Percentiles rank a stretch among this genome's conserved stretches.
Evolutionary conservation across 2,888 invertebrate genomes (phyloP).

Genomic region (Luperina nickerlii): DNA sequence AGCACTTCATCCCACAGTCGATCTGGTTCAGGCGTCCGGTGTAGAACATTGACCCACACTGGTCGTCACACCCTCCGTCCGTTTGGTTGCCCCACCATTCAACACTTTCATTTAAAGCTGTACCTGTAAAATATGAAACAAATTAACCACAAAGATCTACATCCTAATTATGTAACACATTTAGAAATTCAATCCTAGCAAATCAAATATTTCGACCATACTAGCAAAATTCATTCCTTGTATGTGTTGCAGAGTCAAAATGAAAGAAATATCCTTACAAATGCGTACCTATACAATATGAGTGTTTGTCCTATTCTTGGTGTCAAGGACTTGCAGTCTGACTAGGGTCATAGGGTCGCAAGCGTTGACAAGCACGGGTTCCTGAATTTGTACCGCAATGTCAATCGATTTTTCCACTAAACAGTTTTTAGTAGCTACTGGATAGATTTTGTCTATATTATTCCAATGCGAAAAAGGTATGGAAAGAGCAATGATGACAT

Average conservation of each 20-base stretch:
- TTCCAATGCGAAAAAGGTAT: too few species aligned
- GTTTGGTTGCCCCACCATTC: constrained; percentile 18
- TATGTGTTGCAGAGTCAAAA: not conserved
- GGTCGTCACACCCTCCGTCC: constrained; percentile 11
- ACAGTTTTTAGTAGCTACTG: not conserved
- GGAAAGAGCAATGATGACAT: not conserved
- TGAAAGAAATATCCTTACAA: not conserved
- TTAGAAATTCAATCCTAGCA: too few species aligned
- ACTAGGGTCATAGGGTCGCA: not conserved
- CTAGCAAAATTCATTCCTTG: not conserved
- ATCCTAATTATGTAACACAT: not conserved
- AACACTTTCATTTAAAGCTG: constrained; percentile 12
- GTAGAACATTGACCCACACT: constrained; percentile 41
- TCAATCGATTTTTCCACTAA: not conserved
- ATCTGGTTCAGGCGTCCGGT: constrained; percentile 26
- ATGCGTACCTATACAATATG: not conserved
- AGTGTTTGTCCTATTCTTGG: not conserved
- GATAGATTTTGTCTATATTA: not conserved
- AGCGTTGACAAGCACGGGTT: not conserved
- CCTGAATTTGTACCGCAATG: not conserved
- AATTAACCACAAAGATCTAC: not conserved
- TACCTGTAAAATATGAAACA: constrained; percentile 18
- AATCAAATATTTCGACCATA: too few species aligned
- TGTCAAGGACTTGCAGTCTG: not conserved
- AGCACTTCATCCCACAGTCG: constrained; percentile 24